Base-by-base conservation (phyloP, 2,888 invertebrate genomes). In the Ectemnius cavifrons region DNA sequence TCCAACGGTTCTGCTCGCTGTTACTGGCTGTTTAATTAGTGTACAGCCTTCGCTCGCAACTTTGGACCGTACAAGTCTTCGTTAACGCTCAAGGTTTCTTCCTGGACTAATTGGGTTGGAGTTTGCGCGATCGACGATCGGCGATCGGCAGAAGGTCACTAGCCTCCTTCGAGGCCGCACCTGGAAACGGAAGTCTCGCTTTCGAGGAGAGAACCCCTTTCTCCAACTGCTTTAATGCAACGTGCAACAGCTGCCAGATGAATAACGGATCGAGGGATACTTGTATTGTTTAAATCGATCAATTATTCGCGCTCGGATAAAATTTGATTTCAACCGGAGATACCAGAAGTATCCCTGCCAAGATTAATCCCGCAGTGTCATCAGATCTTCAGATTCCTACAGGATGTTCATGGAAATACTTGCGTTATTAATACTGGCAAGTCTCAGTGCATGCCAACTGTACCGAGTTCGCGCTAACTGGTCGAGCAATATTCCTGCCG, bases 171-270 rank as follows among this genome's bases (percentile, higher is more conserved):
- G 47, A 70, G 67, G 68, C 61, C 72, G 57, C 69, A 75, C 75
- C 80, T 77, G 66, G 67, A 77, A 74, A 66, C 76, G 82, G 80
- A 82, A 82, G 73, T 73, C 71, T 78, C 65, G 59, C 58, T 77
- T 75, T 79, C 71, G 62, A 60, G 59, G 61, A 67, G 67, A 81
- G 75, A 71, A 69, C 59, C 28, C 16, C 52, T 52, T 52, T 52
- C 52, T 52, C 16, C 52, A 11, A 37, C 8, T 37, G 37, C 8
- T 8, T 11, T 11, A 37, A 11, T 37, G 37, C 37, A 37, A 37
- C 8, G 0, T 37, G 37, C 37, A 37, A 37, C 37, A 37, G 5
- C 37, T 37, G 37, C 37, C 0, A 11, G 8, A 37, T 6, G 8
- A 37, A 11, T 11, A 37, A 37, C 1, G 0, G 37, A 11, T 11